Base-by-base conservation (phyloP, 2,888 invertebrate genomes). In the Agrypnus murinus region DNA sequence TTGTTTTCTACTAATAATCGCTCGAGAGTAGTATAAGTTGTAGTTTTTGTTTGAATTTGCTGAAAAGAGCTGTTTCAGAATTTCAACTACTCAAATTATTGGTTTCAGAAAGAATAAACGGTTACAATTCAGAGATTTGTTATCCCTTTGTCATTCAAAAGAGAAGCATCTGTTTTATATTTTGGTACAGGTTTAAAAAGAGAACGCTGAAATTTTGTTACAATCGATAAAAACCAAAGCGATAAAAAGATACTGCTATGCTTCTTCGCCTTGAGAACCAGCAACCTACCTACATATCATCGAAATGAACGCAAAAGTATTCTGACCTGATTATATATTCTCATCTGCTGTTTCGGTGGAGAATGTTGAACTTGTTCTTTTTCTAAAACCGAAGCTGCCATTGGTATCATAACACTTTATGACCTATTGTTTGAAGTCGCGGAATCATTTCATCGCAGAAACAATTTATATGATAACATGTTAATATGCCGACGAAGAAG, bases 401-500 rank as follows among this genome's bases (percentile, higher is more conserved):
- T 80, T 81, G 81, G 80, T 81, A 82, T 82, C 82, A 79, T 83
- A 83, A 82, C 80, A 81, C 83, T 84, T 84, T 83, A 84, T 82
- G 79, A 74, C 79, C 83, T 77, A 84, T 83, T 84, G 83, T 84
- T 83, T 77, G 72, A 75, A 75, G 73, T 69, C 75, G 64, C 75
- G 57, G 74, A 66, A 70, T 78, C 78, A 80, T 81, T 81, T 80
- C 77, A 77, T 79, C 75, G 74, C 75, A 71, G 72, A 74, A 73
- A 77, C 75, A 78, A 78, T 77, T 76, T 77, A 79, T 80, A 79
- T 81, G 77, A 80, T 80, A 81, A 80, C 79, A 75, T 75, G 69
- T 74, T 75, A 75, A 77, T 74, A 71, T 65, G 38, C 63, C 43
- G 45, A 63, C 57, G 31, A n/a, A n/a, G n/a, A n/a, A n/a, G n/a